Conservation (phyloP, 2,888 invertebrate genomes). For the Augiades crinisus region DNA sequence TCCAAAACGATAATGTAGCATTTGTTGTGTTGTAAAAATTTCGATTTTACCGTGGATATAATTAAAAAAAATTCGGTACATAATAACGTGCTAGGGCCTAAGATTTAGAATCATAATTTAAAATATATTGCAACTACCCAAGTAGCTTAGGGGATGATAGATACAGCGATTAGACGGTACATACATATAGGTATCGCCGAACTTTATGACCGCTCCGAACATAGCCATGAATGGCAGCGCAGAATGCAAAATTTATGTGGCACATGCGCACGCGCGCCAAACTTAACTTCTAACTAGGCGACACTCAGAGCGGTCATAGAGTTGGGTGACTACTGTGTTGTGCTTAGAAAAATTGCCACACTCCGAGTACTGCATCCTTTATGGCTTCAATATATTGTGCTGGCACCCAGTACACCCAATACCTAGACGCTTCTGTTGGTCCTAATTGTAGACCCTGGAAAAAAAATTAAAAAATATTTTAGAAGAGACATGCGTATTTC, state of each 20-base stretch:
- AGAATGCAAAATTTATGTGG: too few species aligned
- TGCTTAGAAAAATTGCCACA: constrained; percentile 89
- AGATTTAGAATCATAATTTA: constrained; percentile 45
- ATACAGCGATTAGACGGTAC: constrained; percentile 43
- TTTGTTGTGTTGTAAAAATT: not conserved
- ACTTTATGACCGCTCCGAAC: too few species aligned
- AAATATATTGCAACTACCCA: constrained; percentile 74
- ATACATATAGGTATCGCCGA: too few species aligned
- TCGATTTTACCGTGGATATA: constrained; percentile 20
- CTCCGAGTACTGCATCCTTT: constrained; percentile 93
- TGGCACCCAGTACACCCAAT: constrained; percentile 98
- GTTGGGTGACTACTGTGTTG: too few species aligned
- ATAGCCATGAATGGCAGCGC: too few species aligned
- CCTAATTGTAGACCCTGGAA: constrained; percentile 92
- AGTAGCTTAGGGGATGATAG: constrained; percentile 56
- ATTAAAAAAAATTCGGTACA: constrained; percentile 32
- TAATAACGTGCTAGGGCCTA: constrained; percentile 33
- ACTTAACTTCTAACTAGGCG: too few species aligned
- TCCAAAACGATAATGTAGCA: not conserved
- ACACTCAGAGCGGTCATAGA: too few species aligned
- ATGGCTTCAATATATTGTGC: constrained; percentile 95
- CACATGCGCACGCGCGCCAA: too few species aligned
- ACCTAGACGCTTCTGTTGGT: constrained; percentile 94
- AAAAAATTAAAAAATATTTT: too few species aligned
- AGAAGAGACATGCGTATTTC: too few species aligned